Conservation (phyloP, 2,113 vertebrate genomes). For the Oryzias celebensis region DNA sequence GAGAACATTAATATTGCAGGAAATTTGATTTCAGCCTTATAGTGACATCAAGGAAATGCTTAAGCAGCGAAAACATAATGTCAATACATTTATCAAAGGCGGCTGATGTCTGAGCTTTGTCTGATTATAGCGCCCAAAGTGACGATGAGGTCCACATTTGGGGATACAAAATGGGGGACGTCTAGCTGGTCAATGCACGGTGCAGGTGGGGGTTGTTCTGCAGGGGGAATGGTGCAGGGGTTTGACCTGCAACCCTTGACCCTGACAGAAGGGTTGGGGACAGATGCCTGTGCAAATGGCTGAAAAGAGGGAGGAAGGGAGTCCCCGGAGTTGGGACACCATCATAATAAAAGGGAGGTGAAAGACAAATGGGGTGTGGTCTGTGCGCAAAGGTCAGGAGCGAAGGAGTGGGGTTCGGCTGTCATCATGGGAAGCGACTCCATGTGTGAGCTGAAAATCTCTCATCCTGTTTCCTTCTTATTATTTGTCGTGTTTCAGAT, state of each 20-base stretch:
- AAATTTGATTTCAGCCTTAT: too few species aligned
- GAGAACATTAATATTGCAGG: too few species aligned
- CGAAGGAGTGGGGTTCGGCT: constrained; percentile 54
- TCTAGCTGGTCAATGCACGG: constrained; percentile 29
- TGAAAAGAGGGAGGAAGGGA: constrained; percentile 18
- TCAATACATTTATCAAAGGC: background rate
- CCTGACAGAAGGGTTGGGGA: constrained; percentile 43
- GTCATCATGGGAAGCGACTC: too few species aligned
- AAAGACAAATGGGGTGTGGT: constrained; percentile 33
- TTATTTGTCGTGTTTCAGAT: too few species aligned
- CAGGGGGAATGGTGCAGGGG: constrained; percentile 21
- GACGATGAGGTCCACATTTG: constrained; percentile 34
- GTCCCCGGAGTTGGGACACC: background rate
- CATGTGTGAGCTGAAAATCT: too few species aligned
- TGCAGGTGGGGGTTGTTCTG: constrained; percentile 12
- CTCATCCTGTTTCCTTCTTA: too few species aligned
- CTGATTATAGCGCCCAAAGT: background rate
- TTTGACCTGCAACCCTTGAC: constrained; percentile 60
- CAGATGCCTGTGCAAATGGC: constrained; percentile 36
- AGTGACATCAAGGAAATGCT: too few species aligned
- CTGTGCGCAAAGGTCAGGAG: constrained; percentile 40
- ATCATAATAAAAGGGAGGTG: background rate
- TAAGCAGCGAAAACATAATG: too few species aligned
- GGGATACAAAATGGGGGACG: constrained; percentile 2
- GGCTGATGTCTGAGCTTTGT: constrained; percentile 2